A percentile compares a stretch with the other conserved stretches of the same genome.
Evolutionary conservation across 2,113 vertebrate species (phyloP).

Genomic region (Lipotes vexillifer): DNA sequence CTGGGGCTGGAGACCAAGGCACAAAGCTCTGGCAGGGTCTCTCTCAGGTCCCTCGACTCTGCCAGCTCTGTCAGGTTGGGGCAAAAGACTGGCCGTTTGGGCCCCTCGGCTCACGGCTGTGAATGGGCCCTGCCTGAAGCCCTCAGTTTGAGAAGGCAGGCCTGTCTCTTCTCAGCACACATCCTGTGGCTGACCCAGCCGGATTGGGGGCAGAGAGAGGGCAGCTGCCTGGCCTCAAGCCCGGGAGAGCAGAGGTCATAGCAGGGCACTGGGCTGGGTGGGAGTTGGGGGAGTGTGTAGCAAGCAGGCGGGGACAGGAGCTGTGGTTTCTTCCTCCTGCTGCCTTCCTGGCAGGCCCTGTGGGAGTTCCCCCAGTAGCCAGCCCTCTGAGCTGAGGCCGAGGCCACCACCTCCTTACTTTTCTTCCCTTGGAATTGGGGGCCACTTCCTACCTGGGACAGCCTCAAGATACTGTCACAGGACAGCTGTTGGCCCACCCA

Average conservation of each 20-base stretch:
- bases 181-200: slow-evolving; percentile 52
- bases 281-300: slow-evolving; percentile 12
- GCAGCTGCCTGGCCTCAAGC: slow-evolving; percentile 52
- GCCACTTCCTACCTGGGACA: background rate
- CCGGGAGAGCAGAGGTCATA: slow-evolving; percentile 59
- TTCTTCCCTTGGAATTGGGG: background rate
- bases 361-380: background rate
- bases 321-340: background rate
- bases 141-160: background rate
- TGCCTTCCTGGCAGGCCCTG: background rate
- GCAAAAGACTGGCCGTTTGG: background rate
- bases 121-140: background rate
- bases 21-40: background rate
- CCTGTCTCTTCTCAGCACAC: slow-evolving; percentile 36
- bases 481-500: background rate
- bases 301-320: slow-evolving; percentile 26
- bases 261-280: background rate
- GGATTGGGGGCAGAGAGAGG: slow-evolving; percentile 33
- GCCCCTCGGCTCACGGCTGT: background rate
- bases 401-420: background rate
- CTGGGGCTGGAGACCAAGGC: background rate
- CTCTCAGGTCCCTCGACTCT: background rate
- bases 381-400: background rate
- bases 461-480: background rate
- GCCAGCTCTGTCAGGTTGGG: background rate